Conservation (phyloP, 2,888 invertebrate species). For the Synanthedon formicaeformis region DNA sequence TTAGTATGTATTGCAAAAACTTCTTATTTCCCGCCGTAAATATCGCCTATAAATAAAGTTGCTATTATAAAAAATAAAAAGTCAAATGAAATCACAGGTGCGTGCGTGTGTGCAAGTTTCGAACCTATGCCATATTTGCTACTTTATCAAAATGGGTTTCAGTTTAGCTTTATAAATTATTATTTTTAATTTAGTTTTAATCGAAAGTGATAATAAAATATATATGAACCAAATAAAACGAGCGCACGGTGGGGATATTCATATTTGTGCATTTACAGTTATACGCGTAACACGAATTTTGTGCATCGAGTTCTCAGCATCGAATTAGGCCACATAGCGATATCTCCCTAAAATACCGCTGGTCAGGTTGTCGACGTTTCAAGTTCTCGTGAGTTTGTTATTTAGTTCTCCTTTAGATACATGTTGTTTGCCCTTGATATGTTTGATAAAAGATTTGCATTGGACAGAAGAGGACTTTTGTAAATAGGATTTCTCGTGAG, state of each 20-base stretch:
- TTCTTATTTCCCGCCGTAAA: too few species aligned
- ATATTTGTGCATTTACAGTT: slow-evolving; percentile 68
- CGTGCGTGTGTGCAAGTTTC: slow-evolving; percentile 1
- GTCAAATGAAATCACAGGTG: background rate
- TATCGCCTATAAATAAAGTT: background rate
- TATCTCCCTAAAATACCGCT: slow-evolving; percentile 73
- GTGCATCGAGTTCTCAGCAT: slow-evolving; percentile 68
- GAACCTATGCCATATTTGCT: slow-evolving; percentile 8
- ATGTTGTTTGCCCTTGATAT: slow-evolving; percentile 15
- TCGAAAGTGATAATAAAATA: slow-evolving; percentile 17
- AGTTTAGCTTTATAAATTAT: slow-evolving; percentile 8
- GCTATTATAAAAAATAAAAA: background rate
- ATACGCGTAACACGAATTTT: slow-evolving; percentile 70
- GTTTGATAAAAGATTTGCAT: slow-evolving; percentile 20
- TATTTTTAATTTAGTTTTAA: slow-evolving; percentile 11
- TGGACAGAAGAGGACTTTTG: slow-evolving; percentile 26
- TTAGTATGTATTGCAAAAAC: too few species aligned
- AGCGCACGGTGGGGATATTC: slow-evolving; percentile 28
- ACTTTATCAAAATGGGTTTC: slow-evolving; percentile 55
- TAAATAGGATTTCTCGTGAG: slow-evolving; percentile 40
- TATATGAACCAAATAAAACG: slow-evolving; percentile 18
- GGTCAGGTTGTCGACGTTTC: slow-evolving; percentile 71
- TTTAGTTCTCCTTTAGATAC: slow-evolving; percentile 27
- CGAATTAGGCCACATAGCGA: slow-evolving; percentile 73
- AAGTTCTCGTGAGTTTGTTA: slow-evolving; percentile 61